Conservation (phyloP, 2,797 vertebrate species). For the Enteromius unitaeniatus region DNA sequence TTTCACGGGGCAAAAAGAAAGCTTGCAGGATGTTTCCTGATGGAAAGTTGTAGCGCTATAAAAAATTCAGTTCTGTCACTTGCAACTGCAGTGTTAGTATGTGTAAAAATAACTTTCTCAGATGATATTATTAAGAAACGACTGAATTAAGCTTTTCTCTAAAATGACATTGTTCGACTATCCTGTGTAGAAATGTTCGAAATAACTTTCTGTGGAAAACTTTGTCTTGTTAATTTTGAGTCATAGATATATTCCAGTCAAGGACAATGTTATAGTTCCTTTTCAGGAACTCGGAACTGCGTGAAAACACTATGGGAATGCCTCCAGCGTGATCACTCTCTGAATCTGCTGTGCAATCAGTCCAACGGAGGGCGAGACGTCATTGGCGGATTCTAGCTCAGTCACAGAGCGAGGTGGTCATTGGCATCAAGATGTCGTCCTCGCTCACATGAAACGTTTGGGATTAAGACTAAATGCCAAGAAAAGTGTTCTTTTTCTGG, state of each 20-base stretch:
- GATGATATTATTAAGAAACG: not conserved
- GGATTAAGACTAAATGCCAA: no score
- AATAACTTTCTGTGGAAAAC: not conserved
- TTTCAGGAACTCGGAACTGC: no score
- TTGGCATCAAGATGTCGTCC: no score
- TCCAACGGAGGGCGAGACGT: no score
- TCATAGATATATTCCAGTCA: not conserved
- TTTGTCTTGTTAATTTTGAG: not conserved
- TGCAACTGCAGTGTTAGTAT: constrained; percentile 1
- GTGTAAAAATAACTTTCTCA: constrained; percentile 24
- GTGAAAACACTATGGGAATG: no score
- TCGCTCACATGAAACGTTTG: no score
- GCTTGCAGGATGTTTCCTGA: constrained; percentile 33
- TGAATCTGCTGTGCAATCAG: no score
- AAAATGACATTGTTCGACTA: not conserved
- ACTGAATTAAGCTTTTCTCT: constrained; percentile 4
- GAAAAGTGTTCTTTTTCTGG: no score
- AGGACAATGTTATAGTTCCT: not conserved
- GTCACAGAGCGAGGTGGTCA: no score
- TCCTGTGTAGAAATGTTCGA: not conserved
- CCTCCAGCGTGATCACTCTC: no score
- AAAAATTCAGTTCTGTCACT: constrained; percentile 44
- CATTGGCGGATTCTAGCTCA: no score
- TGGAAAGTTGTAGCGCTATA: constrained; percentile 23
- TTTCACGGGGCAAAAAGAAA: constrained; percentile 27